Base-by-base conservation (phyloP, 2,797 vertebrate genomes). In the Mus minutoides region DNA sequence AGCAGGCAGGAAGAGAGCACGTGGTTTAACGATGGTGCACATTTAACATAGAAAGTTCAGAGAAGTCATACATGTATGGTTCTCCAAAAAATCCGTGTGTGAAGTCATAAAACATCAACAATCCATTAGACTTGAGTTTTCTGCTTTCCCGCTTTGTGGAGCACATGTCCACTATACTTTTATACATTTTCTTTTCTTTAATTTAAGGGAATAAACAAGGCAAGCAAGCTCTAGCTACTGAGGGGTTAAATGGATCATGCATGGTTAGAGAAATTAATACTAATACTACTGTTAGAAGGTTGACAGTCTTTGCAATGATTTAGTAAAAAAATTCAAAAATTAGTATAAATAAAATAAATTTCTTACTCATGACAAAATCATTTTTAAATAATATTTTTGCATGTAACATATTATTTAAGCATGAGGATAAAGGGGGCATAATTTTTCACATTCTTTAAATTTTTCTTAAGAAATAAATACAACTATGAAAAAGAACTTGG, bases 361-460 rank as follows among this genome's bases (percentile, higher is more conserved):
- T 95, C 92, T 96, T 96, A 97, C 97, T 98, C 97, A 98, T 94
- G 96, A 97, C 91, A 93, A 98, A 97, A 97, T 84, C 54, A 95
- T 92, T 94, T 94, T 89, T 73, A 97, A 93, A 91, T 79, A 88
- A 76, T 84, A 92, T 98, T 98, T 95, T 98, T 98, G 97, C 97
- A 97, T 98, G 97, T 98, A 98, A 99, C 98, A 98, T 98, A 99
- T 98, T 97, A 98, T 98, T 99, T 98, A 99, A 99, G 99, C 99
- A 99, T 99, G 99, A 99, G 99, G 98, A 99, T 98, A 97, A 93
- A 96, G 94, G 96, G 88, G 94, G 96, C 96, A 96, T 52, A 96
- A 73, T 96, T 89, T 97, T 96, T 96, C 56, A 96, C 56, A 43
- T 75, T 92, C 73, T 96, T 84, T 75, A 88, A 97, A 67, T 94